Conservation (phyloP, 2,888 invertebrate genomes). For the Cephonodes hylas region DNA sequence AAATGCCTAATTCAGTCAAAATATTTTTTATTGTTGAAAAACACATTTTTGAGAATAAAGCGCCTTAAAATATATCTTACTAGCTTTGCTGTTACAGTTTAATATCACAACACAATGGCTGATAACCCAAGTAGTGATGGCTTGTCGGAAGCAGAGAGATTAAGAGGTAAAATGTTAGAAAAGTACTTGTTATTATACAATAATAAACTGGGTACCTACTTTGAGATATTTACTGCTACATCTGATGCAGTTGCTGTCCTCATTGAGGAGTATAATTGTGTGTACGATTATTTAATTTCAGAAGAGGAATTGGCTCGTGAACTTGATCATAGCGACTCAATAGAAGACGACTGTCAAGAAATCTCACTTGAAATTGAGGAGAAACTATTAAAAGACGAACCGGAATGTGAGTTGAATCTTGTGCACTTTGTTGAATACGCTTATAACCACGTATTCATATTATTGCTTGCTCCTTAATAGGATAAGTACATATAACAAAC, state of each 20-base stretch:
- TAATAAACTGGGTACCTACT: neutral
- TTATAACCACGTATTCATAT: too few species aligned
- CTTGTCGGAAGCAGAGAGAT: constrained; percentile 63
- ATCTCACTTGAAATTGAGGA: constrained; percentile 76
- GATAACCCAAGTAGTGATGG: constrained; percentile 63
- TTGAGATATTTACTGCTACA: neutral
- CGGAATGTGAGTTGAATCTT: constrained; percentile 57
- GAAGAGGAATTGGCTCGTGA: constrained; percentile 73
- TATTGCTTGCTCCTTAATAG: neutral
- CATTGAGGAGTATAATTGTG: neutral
- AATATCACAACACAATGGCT: constrained; percentile 44
- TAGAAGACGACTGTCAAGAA: constrained; percentile 74
- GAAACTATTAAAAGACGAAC: constrained; percentile 73
- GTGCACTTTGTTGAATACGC: neutral
- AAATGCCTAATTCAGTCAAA: neutral
- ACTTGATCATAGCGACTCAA: constrained; percentile 75
- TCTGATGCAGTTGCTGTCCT: neutral
- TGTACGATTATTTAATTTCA: constrained; percentile 44
- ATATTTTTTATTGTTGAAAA: neutral
- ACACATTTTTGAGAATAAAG: neutral
- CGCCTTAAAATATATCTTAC: neutral
- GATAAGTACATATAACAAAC: neutral
- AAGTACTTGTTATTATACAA: neutral
- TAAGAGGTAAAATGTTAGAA: constrained; percentile 51
- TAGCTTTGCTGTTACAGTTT: neutral